Conservation (phyloP, 2,113 vertebrate genomes). For the Oryzias curvinotus region DNA sequence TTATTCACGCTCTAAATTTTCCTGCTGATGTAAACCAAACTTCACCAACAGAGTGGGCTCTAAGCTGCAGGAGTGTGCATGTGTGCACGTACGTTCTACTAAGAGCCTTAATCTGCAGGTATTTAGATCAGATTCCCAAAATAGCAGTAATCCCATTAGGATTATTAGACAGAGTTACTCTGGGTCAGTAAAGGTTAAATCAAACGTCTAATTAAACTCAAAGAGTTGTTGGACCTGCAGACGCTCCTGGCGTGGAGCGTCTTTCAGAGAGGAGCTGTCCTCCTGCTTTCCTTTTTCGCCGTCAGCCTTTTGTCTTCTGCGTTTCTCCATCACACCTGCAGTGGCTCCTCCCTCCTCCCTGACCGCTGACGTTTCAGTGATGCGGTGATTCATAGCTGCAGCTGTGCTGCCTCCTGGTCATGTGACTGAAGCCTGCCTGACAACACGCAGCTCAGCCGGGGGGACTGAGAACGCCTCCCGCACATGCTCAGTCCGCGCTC, state of each 20-base stretch:
- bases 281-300: background rate
- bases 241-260: background rate
- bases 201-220: no score
- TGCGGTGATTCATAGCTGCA: slow-evolving; percentile 77
- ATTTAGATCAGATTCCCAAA: slow-evolving; percentile 57
- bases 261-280: slow-evolving; percentile 1
- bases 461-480: slow-evolving; percentile 2
- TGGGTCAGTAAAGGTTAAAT: slow-evolving; percentile 19
- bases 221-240: no score
- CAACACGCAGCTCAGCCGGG: slow-evolving; percentile 73
- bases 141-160: slow-evolving; percentile 74
- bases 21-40: background rate
- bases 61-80: background rate
- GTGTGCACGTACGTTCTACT: slow-evolving; percentile 12
- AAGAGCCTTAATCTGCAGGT: slow-evolving; percentile 57
- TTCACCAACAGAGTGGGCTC: background rate
- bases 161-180: slow-evolving; percentile 51
- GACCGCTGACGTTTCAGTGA: slow-evolving; percentile 67
- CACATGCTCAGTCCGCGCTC: no score
- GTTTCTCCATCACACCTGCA: slow-evolving; percentile 1
- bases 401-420: slow-evolving; percentile 71
- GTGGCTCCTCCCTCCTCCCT: slow-evolving; percentile 23
- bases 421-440: slow-evolving; percentile 81
- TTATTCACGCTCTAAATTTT: background rate
- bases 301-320: background rate